Evolutionary conservation across 2,797 vertebrate genomes (phyloP).

Genomic region (Austrolebias charrua): DNA sequence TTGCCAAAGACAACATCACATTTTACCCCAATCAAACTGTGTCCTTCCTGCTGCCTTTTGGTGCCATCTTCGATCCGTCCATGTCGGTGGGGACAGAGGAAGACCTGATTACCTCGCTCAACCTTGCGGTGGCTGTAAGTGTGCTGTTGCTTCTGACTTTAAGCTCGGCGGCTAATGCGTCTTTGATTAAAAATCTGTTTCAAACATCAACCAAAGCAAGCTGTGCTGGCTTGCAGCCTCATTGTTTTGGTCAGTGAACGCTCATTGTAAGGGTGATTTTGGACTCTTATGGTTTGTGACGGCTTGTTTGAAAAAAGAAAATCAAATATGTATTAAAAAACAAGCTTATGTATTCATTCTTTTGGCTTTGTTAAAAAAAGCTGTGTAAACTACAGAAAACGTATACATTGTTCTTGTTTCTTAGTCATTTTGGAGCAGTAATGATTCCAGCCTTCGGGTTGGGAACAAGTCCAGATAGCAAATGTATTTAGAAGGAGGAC

Average conservation of each 20-base stretch:
- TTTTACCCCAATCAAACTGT: slow-evolving; percentile 74
- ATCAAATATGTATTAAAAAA: too few species aligned
- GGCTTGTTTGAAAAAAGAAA: background rate
- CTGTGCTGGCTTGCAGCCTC: background rate
- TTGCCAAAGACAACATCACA: slow-evolving; percentile 84
- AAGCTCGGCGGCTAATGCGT: background rate
- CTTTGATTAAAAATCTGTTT: background rate
- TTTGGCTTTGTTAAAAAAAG: background rate
- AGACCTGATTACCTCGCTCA: slow-evolving; percentile 84
- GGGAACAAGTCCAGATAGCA: background rate
- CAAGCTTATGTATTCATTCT: background rate
- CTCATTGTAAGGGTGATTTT: slow-evolving; percentile 5
- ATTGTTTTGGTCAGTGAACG: background rate
- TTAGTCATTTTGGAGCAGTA: background rate
- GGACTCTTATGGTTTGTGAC: background rate
- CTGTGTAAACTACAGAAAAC: background rate
- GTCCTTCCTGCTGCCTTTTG: slow-evolving; percentile 81
- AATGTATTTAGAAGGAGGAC: background rate
- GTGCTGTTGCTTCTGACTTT: background rate
- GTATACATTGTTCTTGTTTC: background rate
- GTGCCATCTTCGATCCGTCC: slow-evolving; percentile 83
- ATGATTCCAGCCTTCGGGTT: background rate
- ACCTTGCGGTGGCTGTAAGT: slow-evolving; percentile 91
- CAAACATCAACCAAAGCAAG: background rate
- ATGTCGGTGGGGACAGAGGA: slow-evolving; percentile 87